A percentile compares a stretch with the other conserved stretches of the same genome.
phyloP scores from a whole-genome alignment of 2,888 invertebrate species.

The Dasysyrphus tricinctus region DNA sequence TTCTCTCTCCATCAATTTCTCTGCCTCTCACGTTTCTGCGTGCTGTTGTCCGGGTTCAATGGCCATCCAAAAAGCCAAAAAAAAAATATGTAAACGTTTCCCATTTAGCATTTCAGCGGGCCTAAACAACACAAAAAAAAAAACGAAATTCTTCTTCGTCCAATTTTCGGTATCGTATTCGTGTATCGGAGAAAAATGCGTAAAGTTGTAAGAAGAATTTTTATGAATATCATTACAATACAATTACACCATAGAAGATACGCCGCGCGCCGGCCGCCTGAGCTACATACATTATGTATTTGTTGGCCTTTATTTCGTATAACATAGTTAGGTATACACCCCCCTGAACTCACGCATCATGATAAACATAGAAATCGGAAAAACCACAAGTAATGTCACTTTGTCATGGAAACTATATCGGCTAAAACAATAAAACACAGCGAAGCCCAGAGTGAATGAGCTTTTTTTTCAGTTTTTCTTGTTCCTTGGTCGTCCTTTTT shows the following conservation, averaged over 20 bases:
- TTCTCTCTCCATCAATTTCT: conserved; percentile 12
- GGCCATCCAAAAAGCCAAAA: conserved; percentile 55
- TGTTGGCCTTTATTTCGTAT: not conserved
- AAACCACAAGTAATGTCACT: conserved; percentile 48
- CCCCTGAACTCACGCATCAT: conserved; percentile 37
- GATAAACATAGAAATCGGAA: conserved; percentile 45
- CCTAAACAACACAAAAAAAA: conserved; percentile 37
- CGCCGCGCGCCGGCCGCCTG: not conserved
- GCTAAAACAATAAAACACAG: conserved; percentile 63
- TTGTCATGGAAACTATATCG: conserved; percentile 67
- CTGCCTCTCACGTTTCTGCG: conserved; percentile 13
- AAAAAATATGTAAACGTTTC: conserved; percentile 50
- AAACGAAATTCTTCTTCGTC: conserved; percentile 25
- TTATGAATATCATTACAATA: conserved; percentile 63
- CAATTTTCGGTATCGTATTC: not conserved
- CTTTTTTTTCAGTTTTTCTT: conserved; percentile 8
- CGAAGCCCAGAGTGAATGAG: conserved; percentile 9
- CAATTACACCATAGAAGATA: conserved; percentile 30
- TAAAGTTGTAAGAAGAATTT: conserved; percentile 31
- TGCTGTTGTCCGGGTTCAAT: conserved; percentile 66
- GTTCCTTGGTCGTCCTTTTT: conserved; percentile 9
- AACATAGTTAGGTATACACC: not conserved
- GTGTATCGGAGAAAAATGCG: conserved; percentile 44
- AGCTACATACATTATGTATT: not conserved
- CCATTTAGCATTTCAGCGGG: conserved; percentile 57